These are phyloP conservation scores for Leptopilina myrica DNA, from an alignment of 2,888 invertebrate species.

Conservation along the genomic window DNA sequence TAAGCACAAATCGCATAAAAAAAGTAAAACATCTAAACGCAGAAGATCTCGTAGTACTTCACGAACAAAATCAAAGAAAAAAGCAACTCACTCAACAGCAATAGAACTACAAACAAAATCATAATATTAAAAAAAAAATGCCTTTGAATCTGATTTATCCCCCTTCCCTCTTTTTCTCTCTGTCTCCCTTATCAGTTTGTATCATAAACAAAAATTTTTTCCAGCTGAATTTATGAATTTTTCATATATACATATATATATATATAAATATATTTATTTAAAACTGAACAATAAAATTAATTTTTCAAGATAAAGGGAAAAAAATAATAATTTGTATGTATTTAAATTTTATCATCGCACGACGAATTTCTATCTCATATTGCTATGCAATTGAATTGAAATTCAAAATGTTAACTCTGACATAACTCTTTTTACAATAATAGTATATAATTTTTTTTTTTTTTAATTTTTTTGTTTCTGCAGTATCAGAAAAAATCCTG, in stretches of 20 bases:
- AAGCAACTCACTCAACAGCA: slow-evolving; percentile 1
- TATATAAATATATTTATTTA: not conserved
- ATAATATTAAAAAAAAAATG: not conserved
- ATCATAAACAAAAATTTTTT: slow-evolving; percentile 5
- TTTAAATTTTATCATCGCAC: not conserved
- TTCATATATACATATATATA: too few relatives aligned
- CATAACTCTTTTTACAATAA: not conserved
- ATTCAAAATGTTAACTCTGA: slow-evolving; percentile 1
- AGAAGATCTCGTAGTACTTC: slow-evolving; percentile 63
- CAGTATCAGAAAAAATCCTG: slow-evolving; percentile 17
- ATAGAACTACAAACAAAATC: slow-evolving; percentile 37
- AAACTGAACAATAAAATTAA: not conserved
- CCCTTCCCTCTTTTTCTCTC: too few relatives aligned
- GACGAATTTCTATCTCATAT: not conserved
- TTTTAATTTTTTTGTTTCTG: not conserved
- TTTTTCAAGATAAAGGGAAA: not conserved
- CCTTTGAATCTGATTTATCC: not conserved
- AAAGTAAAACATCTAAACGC: slow-evolving; percentile 60
- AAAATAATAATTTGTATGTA: slow-evolving; percentile 3
- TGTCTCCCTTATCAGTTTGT: not conserved
- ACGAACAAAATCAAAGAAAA: slow-evolving; percentile 60
- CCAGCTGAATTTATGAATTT: not conserved
- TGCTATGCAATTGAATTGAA: not conserved
- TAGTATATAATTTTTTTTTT: not conserved
- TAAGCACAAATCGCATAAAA: slow-evolving; percentile 61